A percentile compares a stretch with the other conserved stretches of the same genome.
Evolutionary conservation across 2,888 invertebrate genomes (phyloP).

Genomic region (Callinectes sapidus): DNA sequence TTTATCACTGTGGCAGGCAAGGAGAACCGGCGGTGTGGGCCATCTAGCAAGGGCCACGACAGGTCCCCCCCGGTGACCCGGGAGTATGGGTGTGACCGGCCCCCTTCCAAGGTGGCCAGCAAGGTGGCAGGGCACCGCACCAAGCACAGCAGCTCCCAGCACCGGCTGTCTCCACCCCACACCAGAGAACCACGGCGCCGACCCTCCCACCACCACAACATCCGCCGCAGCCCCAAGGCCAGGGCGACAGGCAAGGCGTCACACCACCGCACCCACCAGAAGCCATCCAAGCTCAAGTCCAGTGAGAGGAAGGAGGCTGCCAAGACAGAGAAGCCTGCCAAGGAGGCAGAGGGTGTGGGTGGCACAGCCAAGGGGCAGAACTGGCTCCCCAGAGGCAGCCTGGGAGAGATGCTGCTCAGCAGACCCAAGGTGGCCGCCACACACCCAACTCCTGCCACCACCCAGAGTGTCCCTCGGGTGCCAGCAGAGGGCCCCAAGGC

Average conservation of each 20-base stretch:
- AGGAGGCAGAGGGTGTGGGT: neutral
- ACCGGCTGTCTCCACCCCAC: neutral
- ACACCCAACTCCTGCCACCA: neutral
- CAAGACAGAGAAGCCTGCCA: neutral
- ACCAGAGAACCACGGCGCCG: neutral
- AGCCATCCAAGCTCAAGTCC: neutral
- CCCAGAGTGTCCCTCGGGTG: neutral
- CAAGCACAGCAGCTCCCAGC: neutral
- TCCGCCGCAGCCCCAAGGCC: neutral
- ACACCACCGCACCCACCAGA: neutral
- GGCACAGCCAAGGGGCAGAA: conserved; percentile 38
- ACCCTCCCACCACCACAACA: neutral
- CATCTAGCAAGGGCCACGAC: neutral
- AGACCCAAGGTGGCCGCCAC: neutral
- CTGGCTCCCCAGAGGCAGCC: conserved; percentile 58
- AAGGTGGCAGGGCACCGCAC: neutral
- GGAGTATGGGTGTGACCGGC: conserved; percentile 3
- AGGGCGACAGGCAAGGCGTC: neutral
- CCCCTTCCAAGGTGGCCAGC: neutral
- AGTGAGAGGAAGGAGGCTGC: neutral
- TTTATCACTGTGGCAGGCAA: conserved; percentile 26
- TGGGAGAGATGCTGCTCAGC: conserved; percentile 68
- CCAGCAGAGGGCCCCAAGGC: neutral
- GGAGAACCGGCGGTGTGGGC: conserved; percentile 44
- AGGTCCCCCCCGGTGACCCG: neutral